Conservation (phyloP, 1,140 invertebrate genomes). For the Lordiphosa collinella region DNA sequence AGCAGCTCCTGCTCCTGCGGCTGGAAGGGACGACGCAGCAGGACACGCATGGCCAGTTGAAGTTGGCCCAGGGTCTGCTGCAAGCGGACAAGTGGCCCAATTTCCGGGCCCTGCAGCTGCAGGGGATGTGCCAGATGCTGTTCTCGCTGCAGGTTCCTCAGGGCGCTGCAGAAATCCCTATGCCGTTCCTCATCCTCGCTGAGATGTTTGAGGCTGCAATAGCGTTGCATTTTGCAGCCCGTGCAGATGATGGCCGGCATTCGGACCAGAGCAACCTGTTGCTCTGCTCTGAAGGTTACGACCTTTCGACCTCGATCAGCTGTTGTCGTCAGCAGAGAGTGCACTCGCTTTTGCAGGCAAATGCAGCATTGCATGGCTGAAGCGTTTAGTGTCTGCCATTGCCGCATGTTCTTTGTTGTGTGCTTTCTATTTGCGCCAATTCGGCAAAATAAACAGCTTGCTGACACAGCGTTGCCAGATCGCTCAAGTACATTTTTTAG, state of each 20-base stretch:
- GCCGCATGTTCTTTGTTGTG: too few relatives aligned
- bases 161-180: conserved; percentile 26
- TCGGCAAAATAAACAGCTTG: too few relatives aligned
- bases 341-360: background rate
- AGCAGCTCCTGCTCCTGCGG: conserved; percentile 40
- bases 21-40: conserved; percentile 23
- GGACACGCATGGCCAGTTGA: conserved; percentile 22
- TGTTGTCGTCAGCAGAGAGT: background rate
- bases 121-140: conserved; percentile 33
- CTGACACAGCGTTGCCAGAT: too few relatives aligned
- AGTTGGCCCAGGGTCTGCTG: conserved; percentile 38
- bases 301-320: background rate
- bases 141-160: conserved; percentile 14
- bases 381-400: background rate
- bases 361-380: background rate
- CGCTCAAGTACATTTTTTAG: too few relatives aligned
- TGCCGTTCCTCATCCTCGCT: conserved; percentile 29
- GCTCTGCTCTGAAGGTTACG: background rate
- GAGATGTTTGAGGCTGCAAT: conserved; percentile 48
- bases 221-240: conserved; percentile 42
- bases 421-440: too few relatives aligned
- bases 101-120: conserved; percentile 5
- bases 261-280: background rate
- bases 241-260: conserved; percentile 19
- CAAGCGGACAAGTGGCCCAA: background rate